Evolutionary conservation across 2,113 vertebrate species (phyloP).

Genomic region (Columba janthina): DNA sequence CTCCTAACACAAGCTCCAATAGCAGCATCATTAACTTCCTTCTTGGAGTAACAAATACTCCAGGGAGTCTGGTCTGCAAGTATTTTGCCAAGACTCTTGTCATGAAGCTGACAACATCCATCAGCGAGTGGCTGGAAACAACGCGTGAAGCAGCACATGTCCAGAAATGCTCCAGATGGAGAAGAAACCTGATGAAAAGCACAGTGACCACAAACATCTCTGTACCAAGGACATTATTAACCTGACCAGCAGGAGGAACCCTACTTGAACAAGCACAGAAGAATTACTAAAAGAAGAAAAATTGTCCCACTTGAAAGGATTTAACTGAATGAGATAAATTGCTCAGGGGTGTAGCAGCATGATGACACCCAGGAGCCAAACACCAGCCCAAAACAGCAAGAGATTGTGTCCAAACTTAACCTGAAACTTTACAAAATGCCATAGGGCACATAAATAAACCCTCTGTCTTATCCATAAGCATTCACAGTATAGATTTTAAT

Average conservation of each 20-base stretch:
- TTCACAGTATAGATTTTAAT: background rate
- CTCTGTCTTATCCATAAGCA: background rate
- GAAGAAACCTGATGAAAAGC: background rate
- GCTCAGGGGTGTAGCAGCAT: background rate
- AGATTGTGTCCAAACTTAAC: background rate
- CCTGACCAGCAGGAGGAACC: background rate
- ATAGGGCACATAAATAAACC: background rate
- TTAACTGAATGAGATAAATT: background rate
- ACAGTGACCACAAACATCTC: background rate
- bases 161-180: conserved; percentile 33
- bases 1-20: background rate
- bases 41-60: background rate
- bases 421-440: background rate
- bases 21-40: background rate
- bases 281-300: background rate
- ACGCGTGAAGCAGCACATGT: background rate
- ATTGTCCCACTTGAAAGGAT: background rate
- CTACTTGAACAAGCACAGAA: background rate
- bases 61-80: conserved; percentile 10
- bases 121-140: background rate
- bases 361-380: background rate
- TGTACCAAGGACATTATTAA: background rate
- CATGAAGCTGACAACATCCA: conserved; percentile 35
- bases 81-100: conserved; percentile 38
- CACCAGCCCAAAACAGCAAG: fast-evolving